Percentiles rank a stretch among this genome's conserved stretches.
Conservation (phyloP, 1,140 invertebrate genomes). For the Scaptomyza hsui region DNA sequence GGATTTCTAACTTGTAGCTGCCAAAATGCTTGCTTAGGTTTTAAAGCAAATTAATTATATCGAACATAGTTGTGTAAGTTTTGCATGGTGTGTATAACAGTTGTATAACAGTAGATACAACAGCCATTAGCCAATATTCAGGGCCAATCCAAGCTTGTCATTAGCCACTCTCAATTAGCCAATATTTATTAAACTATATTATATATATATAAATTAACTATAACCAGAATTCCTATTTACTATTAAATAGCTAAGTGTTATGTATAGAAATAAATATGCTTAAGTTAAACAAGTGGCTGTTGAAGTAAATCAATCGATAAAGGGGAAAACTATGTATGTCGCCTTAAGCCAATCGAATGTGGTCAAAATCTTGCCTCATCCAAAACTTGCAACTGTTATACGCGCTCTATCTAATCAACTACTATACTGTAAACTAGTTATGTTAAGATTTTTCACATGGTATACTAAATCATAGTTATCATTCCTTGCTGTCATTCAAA, state of each 20-base stretch:
- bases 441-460: too few species aligned
- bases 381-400: slow-evolving; percentile 33
- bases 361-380: slow-evolving; percentile 34
- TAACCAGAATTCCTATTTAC: slow-evolving; percentile 34
- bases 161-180: slow-evolving; percentile 39
- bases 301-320: slow-evolving; percentile 11
- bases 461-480: background rate
- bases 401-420: background rate
- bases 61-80: slow-evolving; percentile 12
- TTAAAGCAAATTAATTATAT: slow-evolving; percentile 14
- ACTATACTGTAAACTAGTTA: too few species aligned
- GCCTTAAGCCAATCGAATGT: slow-evolving; percentile 29
- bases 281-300: slow-evolving; percentile 35
- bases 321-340: slow-evolving; percentile 22
- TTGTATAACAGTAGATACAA: slow-evolving; percentile 28
- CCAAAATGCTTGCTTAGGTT: slow-evolving; percentile 45
- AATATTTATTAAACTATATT: slow-evolving; percentile 4
- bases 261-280: background rate
- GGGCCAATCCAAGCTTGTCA: slow-evolving; percentile 20
- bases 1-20: slow-evolving; percentile 37
- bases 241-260: slow-evolving; percentile 33
- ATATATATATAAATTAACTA: slow-evolving; percentile 14
- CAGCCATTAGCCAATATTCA: slow-evolving; percentile 50
- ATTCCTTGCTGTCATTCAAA: background rate
- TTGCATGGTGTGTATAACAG: slow-evolving; percentile 27